A percentile compares a stretch with the other conserved stretches of the same genome.
These are phyloP conservation scores for Podocnemis expansa DNA, from an alignment of 2,113 vertebrate genomes.

Conservation along the genomic window DNA sequence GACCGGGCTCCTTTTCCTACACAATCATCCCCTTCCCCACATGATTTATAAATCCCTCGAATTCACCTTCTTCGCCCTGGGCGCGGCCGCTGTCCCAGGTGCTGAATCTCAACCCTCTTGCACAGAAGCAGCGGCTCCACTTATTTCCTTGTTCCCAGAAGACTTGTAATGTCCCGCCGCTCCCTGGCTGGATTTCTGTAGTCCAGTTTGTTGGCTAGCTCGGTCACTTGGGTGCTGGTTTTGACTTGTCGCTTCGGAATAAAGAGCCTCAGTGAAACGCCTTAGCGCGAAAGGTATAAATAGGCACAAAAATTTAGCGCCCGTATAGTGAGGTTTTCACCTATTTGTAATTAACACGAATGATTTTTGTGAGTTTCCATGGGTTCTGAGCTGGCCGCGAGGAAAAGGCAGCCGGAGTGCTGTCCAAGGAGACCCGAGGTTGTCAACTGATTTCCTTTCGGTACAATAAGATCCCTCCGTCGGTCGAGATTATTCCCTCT, in stretches of 20 bases:
- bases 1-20: no score
- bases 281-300: background rate
- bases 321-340: background rate
- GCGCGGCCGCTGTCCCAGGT: conserved; percentile 17
- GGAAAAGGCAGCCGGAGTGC: background rate
- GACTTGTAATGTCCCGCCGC: background rate
- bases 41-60: background rate
- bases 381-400: background rate
- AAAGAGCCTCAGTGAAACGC: background rate
- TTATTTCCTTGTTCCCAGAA: rapidly evolving
- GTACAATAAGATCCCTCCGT: no score
- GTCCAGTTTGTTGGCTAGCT: background rate
- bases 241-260: background rate
- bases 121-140: rapidly evolving
- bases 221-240: background rate
- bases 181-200: background rate
- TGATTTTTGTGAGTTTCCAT: background rate
- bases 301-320: background rate
- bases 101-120: background rate
- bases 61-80: background rate
- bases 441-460: background rate
- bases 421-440: background rate
- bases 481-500: background rate
- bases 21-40: no score
- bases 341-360: background rate